Percentiles rank a stretch among this genome's conserved stretches.
Conservation (phyloP, 2,113 vertebrate species). For the Scopus umbretta region DNA sequence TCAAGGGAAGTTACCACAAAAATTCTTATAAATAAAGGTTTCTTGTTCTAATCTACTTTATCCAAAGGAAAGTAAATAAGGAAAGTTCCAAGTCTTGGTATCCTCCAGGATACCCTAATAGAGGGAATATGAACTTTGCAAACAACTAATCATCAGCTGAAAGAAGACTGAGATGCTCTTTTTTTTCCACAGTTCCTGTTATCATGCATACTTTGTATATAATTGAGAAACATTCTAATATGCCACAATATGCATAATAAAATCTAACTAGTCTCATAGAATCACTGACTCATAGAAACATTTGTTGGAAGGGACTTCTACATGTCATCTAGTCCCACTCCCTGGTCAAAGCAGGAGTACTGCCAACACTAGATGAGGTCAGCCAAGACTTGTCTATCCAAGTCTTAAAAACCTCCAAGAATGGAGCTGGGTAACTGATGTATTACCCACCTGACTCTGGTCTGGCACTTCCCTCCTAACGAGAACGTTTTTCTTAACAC, state of each 20-base stretch:
- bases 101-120: not conserved
- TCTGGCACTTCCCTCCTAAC: not conserved
- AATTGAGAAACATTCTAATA: not conserved
- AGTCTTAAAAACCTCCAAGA: not conserved
- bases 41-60: not conserved
- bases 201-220: not conserved
- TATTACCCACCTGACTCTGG: not conserved
- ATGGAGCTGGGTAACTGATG: not conserved
- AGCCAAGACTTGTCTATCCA: not conserved
- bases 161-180: not conserved
- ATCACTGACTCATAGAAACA: not conserved
- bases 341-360: not conserved
- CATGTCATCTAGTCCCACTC: not conserved
- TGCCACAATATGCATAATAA: not conserved
- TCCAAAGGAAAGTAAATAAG: not conserved
- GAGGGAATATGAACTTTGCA: not conserved
- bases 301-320: not conserved
- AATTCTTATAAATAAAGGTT: not conserved
- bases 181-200: not conserved
- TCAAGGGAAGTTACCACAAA: not conserved
- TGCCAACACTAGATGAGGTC: not conserved
- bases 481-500: not conserved
- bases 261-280: not conserved
- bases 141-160: not conserved
- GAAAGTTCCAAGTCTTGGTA: not conserved